phyloP scores from a whole-genome alignment of 1,140 invertebrate species.

The Leguminivora glycinivorella region DNA sequence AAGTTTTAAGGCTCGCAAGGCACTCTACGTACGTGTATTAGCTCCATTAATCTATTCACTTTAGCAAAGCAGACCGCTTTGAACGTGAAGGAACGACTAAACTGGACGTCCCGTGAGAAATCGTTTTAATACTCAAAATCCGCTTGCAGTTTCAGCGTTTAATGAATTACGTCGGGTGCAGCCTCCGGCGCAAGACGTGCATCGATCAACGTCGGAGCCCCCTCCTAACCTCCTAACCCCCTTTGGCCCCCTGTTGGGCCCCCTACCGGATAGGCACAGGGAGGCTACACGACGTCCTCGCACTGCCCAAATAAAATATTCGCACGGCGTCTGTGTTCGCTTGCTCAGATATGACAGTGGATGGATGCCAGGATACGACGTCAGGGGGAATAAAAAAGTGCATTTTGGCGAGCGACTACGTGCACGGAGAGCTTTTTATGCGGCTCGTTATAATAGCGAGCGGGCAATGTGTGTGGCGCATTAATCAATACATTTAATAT shows the following conservation, averaged over 20 bases:
- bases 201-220: slow-evolving; percentile 73
- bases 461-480: background rate
- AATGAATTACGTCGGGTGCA: slow-evolving; percentile 78
- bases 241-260: slow-evolving; percentile 34
- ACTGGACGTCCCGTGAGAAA: slow-evolving; percentile 72
- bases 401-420: slow-evolving; percentile 19
- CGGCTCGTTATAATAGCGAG: slow-evolving; percentile 1
- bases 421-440: background rate
- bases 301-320: slow-evolving; percentile 77
- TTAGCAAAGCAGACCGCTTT: slow-evolving; percentile 58
- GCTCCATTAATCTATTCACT: slow-evolving; percentile 45
- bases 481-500: slow-evolving; percentile 3
- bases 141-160: slow-evolving; percentile 76
- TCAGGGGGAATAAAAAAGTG: slow-evolving; percentile 38
- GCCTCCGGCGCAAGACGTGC: slow-evolving; percentile 78
- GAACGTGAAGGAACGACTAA: slow-evolving; percentile 57
- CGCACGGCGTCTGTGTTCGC: slow-evolving; percentile 61
- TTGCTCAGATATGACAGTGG: slow-evolving; percentile 65
- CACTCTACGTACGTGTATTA: slow-evolving; percentile 27
- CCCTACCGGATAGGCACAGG: slow-evolving; percentile 56
- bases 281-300: slow-evolving; percentile 53
- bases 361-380: slow-evolving; percentile 41
- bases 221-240: slow-evolving; percentile 42
- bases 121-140: slow-evolving; percentile 78
- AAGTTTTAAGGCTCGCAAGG: slow-evolving; percentile 21